These are phyloP conservation scores for Listrodromus nycthemerus DNA, from an alignment of 2,888 invertebrate species.

Conservation along the genomic window DNA sequence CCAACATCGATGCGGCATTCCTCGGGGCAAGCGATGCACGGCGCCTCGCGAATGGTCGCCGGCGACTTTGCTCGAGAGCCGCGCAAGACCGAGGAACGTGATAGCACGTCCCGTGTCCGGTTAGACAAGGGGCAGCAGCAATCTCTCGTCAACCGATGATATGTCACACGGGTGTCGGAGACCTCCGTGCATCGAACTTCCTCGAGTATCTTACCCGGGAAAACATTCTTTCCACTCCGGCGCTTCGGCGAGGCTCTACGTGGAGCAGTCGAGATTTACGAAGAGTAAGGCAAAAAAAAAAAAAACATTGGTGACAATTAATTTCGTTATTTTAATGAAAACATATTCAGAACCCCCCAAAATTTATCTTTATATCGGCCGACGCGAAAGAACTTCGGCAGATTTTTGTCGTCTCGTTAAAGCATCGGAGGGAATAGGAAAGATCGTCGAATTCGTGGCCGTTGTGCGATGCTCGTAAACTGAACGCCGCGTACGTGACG, in stretches of 20 bases:
- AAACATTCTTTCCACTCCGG: constrained; percentile 55
- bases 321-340: no score
- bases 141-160: constrained; percentile 46
- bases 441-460: constrained; percentile 30
- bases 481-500: constrained; percentile 67
- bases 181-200: constrained; percentile 41
- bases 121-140: constrained; percentile 24
- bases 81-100: constrained; percentile 75
- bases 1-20: constrained; percentile 77
- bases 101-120: constrained; percentile 68
- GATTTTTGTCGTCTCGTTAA: neutral
- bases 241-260: constrained; percentile 41
- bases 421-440: neutral
- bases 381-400: neutral
- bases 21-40: constrained; percentile 79
- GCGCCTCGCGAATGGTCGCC: constrained; percentile 71
- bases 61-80: constrained; percentile 71
- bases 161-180: constrained; percentile 53
- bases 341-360: neutral
- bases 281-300: neutral
- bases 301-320: no score
- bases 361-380: neutral
- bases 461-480: constrained; percentile 63
- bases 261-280: constrained; percentile 22
- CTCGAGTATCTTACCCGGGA: constrained; percentile 53